Evolutionary conservation across 2,888 invertebrate genomes (phyloP).

Genomic region (Crocallis elinguaria): DNA sequence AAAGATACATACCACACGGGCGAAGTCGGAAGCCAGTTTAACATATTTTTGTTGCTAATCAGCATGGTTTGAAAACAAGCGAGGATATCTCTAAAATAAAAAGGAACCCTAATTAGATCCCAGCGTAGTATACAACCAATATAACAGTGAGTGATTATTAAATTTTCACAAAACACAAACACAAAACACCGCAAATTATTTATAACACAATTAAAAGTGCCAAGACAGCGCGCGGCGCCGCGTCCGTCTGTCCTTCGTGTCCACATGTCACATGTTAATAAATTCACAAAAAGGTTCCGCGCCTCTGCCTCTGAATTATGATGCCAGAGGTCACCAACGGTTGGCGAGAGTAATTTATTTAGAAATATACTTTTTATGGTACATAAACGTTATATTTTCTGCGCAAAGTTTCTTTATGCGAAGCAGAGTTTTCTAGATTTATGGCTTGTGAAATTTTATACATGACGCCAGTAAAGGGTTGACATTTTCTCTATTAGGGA

Average conservation of each 20-base stretch:
- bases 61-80: too few relatives aligned
- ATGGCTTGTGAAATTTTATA: slow-evolving; percentile 32
- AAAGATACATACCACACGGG: too few relatives aligned
- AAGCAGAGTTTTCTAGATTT: slow-evolving; percentile 20
- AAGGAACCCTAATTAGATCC: too few relatives aligned
- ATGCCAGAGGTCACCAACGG: slow-evolving; percentile 53
- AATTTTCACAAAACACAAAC: background rate
- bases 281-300: slow-evolving; percentile 59
- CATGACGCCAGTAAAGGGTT: slow-evolving; percentile 19
- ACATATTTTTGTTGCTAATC: too few relatives aligned
- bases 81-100: too few relatives aligned
- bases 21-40: too few relatives aligned
- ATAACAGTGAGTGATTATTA: background rate
- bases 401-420: slow-evolving; percentile 17
- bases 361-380: slow-evolving; percentile 33
- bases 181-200: slow-evolving; percentile 18
- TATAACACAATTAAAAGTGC: slow-evolving; percentile 34
- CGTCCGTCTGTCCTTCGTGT: slow-evolving; percentile 16
- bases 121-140: too few relatives aligned
- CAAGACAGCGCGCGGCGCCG: slow-evolving; percentile 34
- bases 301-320: slow-evolving; percentile 53
- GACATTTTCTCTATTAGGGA: slow-evolving; percentile 18
- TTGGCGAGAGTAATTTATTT: slow-evolving; percentile 42
- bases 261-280: slow-evolving; percentile 49
- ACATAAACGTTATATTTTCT: slow-evolving; percentile 23